These are phyloP conservation scores for Zosterops borbonicus DNA, from an alignment of 2,113 vertebrate species.

Conservation along the genomic window DNA sequence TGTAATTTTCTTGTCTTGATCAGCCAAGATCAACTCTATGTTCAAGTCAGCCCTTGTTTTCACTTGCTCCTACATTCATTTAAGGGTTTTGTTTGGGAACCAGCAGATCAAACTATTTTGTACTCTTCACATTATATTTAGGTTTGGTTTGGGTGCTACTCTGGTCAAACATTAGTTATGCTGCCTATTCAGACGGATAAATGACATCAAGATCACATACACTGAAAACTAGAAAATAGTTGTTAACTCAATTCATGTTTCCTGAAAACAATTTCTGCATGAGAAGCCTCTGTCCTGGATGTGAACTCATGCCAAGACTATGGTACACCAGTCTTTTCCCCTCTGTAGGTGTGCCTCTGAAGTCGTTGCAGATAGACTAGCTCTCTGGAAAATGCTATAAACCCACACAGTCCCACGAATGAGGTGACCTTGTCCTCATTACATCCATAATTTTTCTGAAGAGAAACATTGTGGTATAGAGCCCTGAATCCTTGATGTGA, in stretches of 20 bases:
- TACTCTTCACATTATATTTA: background rate
- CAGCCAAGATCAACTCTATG: background rate
- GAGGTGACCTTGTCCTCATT: background rate
- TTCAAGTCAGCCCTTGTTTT: background rate
- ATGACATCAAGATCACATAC: background rate
- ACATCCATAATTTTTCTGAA: background rate
- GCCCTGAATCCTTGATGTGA: background rate
- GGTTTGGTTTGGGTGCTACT: background rate
- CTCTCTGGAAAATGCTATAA: background rate
- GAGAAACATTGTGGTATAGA: background rate
- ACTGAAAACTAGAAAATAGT: background rate
- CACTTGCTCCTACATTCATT: background rate
- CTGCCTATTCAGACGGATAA: background rate
- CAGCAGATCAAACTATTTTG: background rate
- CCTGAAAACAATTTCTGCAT: background rate
- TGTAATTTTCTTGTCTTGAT: background rate
- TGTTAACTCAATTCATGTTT: background rate
- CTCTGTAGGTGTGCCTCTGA: background rate
- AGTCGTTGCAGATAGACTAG: background rate
- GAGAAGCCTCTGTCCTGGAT: background rate
- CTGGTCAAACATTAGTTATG: background rate
- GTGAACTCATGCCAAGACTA: background rate
- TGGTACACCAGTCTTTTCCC: background rate
- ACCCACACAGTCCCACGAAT: background rate
- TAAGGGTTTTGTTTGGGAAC: background rate